Conservation (phyloP, 2,888 invertebrate genomes). For the Spialia ferax region DNA sequence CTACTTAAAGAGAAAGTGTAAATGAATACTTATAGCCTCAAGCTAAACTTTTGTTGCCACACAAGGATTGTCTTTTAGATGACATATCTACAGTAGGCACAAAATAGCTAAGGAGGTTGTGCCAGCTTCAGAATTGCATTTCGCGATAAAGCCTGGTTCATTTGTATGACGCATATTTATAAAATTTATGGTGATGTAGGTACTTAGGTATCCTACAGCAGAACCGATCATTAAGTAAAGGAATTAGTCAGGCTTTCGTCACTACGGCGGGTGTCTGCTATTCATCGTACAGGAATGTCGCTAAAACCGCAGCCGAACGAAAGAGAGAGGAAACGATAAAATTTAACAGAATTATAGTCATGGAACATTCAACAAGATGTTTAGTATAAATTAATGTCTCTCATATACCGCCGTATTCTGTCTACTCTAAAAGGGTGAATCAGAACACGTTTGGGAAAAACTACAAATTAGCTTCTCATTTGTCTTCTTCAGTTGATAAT, state of each 20-base stretch:
- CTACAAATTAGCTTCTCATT: not conserved
- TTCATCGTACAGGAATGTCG: conserved; percentile 22
- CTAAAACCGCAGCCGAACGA: not conserved
- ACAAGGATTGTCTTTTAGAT: too few relatives aligned
- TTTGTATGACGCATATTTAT: conserved; percentile 1
- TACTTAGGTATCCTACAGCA: conserved; percentile 1
- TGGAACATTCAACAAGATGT: not conserved
- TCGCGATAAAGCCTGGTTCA: not conserved
- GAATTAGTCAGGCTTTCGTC: conserved; percentile 36
- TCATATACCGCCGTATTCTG: not conserved
- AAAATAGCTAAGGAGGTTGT: too few relatives aligned
- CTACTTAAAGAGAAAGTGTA: not conserved
- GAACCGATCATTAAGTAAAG: conserved; percentile 11
- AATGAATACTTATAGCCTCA: too few relatives aligned
- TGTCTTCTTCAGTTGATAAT: too few relatives aligned
- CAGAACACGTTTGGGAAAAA: not conserved
- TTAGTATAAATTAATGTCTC: not conserved
- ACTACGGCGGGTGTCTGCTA: not conserved
- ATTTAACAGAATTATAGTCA: not conserved
- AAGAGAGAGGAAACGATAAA: not conserved
- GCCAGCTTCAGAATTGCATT: too few relatives aligned
- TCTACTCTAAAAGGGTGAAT: not conserved
- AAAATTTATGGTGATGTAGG: not conserved
- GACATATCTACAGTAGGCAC: too few relatives aligned
- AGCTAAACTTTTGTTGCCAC: too few relatives aligned